A percentile compares a stretch with the other conserved stretches of the same genome.
phyloP scores from a whole-genome alignment of 1,140 invertebrate species.

The Mercenaria mercenaria region DNA sequence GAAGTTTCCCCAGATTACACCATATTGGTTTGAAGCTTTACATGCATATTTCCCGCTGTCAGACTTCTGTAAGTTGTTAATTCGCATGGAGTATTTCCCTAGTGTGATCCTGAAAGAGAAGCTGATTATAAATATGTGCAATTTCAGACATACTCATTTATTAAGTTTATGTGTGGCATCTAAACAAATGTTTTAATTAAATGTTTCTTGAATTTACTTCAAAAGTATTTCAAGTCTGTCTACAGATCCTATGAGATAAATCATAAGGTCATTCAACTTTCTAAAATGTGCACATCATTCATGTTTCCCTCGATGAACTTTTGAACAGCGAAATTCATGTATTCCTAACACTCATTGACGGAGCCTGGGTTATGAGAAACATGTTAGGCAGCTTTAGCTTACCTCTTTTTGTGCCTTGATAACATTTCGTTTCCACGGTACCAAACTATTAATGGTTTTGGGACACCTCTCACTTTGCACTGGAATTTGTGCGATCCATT shows the following conservation, averaged over 20 bases:
- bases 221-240: background rate
- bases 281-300: too few species aligned
- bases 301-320: background rate
- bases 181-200: too few species aligned
- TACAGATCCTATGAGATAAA: too few species aligned
- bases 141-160: background rate
- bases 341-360: too few species aligned
- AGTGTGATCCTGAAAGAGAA: constrained; percentile 25
- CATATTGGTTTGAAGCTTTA: constrained; percentile 22
- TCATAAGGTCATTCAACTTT: too few species aligned
- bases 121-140: background rate
- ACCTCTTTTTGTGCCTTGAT: background rate
- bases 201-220: too few species aligned
- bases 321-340: too few species aligned
- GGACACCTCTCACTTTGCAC: constrained; percentile 35
- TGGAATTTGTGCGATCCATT: background rate
- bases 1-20: constrained; percentile 53
- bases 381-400: too few species aligned
- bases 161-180: too few species aligned
- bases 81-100: constrained; percentile 3
- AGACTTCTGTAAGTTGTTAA: background rate
- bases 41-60: constrained; percentile 51
- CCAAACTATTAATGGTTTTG: constrained; percentile 51
- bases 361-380: background rate
- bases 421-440: constrained; percentile 24